A percentile compares a stretch with the other conserved stretches of the same genome.
Evolutionary conservation across 2,888 invertebrate genomes (phyloP).

Genomic region (Anticlea derivata): DNA sequence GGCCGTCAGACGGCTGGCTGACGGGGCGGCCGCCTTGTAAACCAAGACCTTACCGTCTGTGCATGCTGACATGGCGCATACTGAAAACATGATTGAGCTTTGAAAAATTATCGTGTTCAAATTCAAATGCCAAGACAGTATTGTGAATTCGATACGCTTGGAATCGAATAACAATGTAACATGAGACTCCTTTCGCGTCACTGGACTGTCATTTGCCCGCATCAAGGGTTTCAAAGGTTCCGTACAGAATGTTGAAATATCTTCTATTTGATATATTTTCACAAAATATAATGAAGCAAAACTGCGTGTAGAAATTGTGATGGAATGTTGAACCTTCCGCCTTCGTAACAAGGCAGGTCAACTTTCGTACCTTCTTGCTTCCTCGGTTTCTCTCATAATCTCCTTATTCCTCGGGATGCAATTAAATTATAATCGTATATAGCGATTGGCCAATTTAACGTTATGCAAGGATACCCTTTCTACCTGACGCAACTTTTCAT

Average conservation of each 20-base stretch:
- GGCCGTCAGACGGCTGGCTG: too few species aligned
- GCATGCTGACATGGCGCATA: background rate
- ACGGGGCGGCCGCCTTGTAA: too few species aligned
- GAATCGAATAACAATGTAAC: constrained; percentile 17
- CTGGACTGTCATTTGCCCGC: background rate
- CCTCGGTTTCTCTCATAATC: constrained; percentile 30
- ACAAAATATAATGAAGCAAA: background rate
- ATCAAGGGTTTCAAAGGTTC: too few species aligned
- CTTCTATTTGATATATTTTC: background rate
- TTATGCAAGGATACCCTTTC: constrained; percentile 67
- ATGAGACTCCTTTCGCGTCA: constrained; percentile 7
- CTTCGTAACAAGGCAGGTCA: constrained; percentile 6
- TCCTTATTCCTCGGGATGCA: constrained; percentile 34
- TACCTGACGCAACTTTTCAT: constrained; percentile 64
- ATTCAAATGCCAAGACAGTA: constrained; percentile 24
- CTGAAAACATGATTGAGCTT: constrained; percentile 17
- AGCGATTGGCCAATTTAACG: constrained; percentile 37
- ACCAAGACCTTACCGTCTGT: background rate
- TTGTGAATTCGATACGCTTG: constrained; percentile 27
- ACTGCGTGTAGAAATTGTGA: constrained; percentile 3
- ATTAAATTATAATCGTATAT: constrained; percentile 33
- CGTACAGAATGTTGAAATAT: too few species aligned
- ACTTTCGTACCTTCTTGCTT: constrained; percentile 11
- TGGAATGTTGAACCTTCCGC: constrained; percentile 14
- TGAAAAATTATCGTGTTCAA: constrained; percentile 28